These are phyloP conservation scores for Xiphophorus hellerii DNA, from an alignment of 2,113 vertebrate genomes.

Conservation along the genomic window DNA sequence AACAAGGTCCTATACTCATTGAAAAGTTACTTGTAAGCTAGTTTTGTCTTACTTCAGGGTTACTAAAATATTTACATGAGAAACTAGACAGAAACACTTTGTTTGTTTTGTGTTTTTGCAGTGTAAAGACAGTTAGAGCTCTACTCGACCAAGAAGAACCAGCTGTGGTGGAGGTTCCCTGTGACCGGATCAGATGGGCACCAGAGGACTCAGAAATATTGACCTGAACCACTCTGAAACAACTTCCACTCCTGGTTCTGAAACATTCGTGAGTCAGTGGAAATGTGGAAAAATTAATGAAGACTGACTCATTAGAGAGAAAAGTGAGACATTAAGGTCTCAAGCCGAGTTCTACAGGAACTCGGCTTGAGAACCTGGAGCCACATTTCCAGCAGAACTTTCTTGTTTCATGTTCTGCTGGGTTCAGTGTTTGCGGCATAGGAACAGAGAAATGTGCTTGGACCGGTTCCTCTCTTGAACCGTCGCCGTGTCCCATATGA, in stretches of 20 bases:
- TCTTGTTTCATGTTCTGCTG: not conserved
- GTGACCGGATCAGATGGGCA: not conserved
- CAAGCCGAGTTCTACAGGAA: not conserved
- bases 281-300: no score
- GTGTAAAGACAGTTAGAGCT: not conserved
- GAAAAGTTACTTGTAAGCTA: no score
- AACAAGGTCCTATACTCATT: no score
- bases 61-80: no score
- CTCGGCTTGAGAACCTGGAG: not conserved
- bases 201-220: no score
- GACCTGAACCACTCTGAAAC: no score
- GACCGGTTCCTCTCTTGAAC: not conserved
- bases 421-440: not conserved
- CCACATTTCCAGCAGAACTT: not conserved
- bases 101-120: no score
- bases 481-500: not conserved
- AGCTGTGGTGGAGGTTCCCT: not conserved
- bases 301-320: not conserved
- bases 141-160: not conserved
- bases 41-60: no score
- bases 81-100: no score
- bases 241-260: not conserved
- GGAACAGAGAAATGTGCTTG: not conserved
- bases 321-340: not conserved
- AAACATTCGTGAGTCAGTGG: not conserved